Conservation (phyloP, 1,140 invertebrate genomes). For the Trinorchestia longiramus region DNA sequence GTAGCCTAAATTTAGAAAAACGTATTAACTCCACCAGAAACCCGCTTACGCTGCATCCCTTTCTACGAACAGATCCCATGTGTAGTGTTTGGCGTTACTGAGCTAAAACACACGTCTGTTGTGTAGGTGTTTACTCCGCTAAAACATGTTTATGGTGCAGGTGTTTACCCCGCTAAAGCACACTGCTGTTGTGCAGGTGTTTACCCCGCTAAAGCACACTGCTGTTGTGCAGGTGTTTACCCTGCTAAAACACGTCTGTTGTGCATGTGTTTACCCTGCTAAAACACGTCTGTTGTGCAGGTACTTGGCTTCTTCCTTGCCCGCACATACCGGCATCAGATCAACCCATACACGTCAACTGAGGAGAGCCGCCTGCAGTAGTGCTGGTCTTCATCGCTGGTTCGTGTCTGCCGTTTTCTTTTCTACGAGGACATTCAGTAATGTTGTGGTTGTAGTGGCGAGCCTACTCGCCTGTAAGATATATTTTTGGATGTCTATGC, state of each 20-base stretch:
- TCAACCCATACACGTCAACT: conserved; percentile 53
- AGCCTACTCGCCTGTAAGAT: neutral
- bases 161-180: no score
- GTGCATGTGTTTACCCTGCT: neutral
- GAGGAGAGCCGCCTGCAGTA: conserved; percentile 37
- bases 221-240: no score
- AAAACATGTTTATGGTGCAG: no score
- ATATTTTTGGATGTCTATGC: neutral
- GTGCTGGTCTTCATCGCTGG: neutral
- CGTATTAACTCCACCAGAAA: neutral
- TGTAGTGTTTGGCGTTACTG: no score
- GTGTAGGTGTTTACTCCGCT: no score
- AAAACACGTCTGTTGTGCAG: conserved; percentile 61
- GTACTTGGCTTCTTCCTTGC: conserved; percentile 67
- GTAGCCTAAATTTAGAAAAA: neutral
- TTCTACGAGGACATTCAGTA: neutral
- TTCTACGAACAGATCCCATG: no score
- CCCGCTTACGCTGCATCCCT: neutral
- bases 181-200: no score
- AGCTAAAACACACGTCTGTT: no score
- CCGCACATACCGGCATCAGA: conserved; percentile 67
- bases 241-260: no score
- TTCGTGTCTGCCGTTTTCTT: neutral
- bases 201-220: no score
- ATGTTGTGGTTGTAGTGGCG: neutral